Evolutionary conservation across 2,888 invertebrate genomes (phyloP).

Genomic region (Ptychoptera albimana): DNA sequence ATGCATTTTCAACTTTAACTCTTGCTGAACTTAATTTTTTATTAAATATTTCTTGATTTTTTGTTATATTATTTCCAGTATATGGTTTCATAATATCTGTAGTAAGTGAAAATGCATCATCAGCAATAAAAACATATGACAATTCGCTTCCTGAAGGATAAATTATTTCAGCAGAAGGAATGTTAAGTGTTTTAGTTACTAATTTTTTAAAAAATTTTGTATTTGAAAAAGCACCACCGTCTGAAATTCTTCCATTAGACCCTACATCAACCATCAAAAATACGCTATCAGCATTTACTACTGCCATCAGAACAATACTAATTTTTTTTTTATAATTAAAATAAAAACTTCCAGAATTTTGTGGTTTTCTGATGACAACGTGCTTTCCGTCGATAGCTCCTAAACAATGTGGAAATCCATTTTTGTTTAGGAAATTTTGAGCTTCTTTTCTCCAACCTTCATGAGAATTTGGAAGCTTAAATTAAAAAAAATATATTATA

Average conservation of each 20-base stretch:
- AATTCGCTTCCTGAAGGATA: conserved; percentile 4
- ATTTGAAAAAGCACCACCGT: conserved; percentile 8
- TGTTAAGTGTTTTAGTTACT: conserved; percentile 3
- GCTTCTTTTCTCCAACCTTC: too few relatives aligned
- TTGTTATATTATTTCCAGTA: conserved; percentile 2
- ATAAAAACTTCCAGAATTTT: conserved; percentile 6
- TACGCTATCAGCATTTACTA: conserved; percentile 9
- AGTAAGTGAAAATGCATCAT: conserved; percentile 8
- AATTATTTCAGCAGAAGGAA: conserved; percentile 7
- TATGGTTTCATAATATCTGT: conserved; percentile 8
- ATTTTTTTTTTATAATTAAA: conserved; percentile 9
- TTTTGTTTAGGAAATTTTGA: too few relatives aligned
- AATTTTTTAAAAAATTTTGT: conserved; percentile 6
- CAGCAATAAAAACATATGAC: conserved; percentile 8
- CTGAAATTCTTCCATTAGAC: conserved; percentile 9
- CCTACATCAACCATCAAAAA: conserved; percentile 7
- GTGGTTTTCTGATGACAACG: conserved; percentile 6
- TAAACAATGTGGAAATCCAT: conserved; percentile 8
- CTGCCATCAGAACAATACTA: conserved; percentile 9
- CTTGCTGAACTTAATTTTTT: conserved; percentile 6
- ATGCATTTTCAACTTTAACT: conserved; percentile 8
- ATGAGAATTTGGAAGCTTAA: background rate
- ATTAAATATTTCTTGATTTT: conserved; percentile 4
- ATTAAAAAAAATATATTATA: background rate
- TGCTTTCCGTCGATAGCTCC: conserved; percentile 9